Conservation (phyloP, 2,888 invertebrate species). For the Dilophus febrilis region DNA sequence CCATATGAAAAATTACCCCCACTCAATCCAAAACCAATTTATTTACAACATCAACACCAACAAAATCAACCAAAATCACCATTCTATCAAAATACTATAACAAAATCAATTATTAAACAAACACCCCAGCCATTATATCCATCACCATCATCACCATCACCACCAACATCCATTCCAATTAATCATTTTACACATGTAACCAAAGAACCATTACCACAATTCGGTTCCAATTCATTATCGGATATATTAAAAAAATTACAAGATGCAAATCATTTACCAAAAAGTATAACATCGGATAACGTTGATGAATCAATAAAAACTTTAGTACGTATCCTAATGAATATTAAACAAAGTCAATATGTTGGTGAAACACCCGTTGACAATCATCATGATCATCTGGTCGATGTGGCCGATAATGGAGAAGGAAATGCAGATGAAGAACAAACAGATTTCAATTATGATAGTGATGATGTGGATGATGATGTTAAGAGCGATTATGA, state of each 20-base stretch:
- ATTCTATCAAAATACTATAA: background rate
- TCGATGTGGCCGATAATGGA: no score
- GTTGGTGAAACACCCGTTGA: constrained; percentile 22
- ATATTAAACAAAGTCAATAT: constrained; percentile 37
- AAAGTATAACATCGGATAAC: constrained; percentile 57
- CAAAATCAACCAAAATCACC: constrained; percentile 5
- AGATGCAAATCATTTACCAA: constrained; percentile 56
- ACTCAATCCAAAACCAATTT: constrained; percentile 1
- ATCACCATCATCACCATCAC: background rate
- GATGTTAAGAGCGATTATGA: constrained; percentile 10
- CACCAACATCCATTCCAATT: background rate
- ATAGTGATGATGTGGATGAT: constrained; percentile 15
- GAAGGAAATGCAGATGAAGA: no score
- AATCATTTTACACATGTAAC: background rate
- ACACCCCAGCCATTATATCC: no score
- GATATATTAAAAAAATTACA: constrained; percentile 55
- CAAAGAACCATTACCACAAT: constrained; percentile 12
- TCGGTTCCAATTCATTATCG: constrained; percentile 30
- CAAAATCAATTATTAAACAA: constrained; percentile 9
- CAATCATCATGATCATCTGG: constrained; percentile 26
- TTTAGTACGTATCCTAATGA: constrained; percentile 53
- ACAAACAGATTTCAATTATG: constrained; percentile 7
- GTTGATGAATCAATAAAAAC: constrained; percentile 64
- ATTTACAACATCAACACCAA: constrained; percentile 6
- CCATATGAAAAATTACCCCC: no score